Conservation (phyloP, 2,113 vertebrate species). For the Upupa epops region DNA sequence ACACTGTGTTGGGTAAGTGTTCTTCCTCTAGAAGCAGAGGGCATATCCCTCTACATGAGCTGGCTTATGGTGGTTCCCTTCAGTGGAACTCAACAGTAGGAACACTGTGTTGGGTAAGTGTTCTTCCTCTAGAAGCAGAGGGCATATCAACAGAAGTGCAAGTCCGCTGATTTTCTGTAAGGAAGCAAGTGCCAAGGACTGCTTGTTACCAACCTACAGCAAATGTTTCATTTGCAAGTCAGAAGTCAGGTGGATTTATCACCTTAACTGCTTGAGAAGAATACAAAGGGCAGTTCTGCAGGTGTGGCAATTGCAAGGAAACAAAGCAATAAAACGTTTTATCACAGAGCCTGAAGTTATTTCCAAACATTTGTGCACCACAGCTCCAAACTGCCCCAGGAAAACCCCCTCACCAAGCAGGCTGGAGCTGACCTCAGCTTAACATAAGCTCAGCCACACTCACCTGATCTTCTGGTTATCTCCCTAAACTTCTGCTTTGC, state of each 20-base stretch:
- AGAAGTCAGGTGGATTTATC: not conserved
- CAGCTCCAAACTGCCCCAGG: not conserved
- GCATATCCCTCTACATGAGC: not conserved
- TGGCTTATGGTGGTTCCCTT: not conserved
- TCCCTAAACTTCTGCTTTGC: not conserved
- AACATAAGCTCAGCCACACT: not conserved
- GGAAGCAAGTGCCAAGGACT: not conserved
- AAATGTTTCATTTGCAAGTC: not conserved
- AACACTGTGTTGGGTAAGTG: not conserved
- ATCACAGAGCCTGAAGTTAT: not conserved
- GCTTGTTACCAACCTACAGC: not conserved
- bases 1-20: not conserved
- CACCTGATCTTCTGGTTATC: not conserved
- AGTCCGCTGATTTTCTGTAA: not conserved
- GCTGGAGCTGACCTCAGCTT: not conserved
- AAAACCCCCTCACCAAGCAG: not conserved
- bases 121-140: not conserved
- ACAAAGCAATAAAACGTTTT: slow-evolving; percentile 7
- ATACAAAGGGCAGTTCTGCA: not conserved
- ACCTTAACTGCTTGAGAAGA: not conserved
- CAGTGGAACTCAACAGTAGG: not conserved
- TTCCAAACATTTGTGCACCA: not conserved
- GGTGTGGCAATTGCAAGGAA: not conserved
- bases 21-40: not conserved
- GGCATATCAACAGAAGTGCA: not conserved